Conservation (phyloP, 2,888 invertebrate species). For the Cancer borealis region DNA sequence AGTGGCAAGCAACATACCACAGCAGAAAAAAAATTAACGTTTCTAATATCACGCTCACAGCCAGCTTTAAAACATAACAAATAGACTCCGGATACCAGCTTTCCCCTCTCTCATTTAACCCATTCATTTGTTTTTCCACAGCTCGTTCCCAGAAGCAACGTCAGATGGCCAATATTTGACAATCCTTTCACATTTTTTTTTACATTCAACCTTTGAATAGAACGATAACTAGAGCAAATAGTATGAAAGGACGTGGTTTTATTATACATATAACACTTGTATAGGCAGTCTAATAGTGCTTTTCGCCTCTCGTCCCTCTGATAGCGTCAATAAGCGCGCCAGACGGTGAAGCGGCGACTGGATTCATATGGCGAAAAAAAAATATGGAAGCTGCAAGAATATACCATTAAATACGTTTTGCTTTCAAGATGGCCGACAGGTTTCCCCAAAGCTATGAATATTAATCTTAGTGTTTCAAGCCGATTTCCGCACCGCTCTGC, state of each 20-base stretch:
- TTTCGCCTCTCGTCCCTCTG: background rate
- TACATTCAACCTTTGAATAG: background rate
- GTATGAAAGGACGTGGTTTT: background rate
- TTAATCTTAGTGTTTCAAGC: constrained; percentile 37
- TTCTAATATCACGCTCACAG: background rate
- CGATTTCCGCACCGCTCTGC: background rate
- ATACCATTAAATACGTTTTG: background rate
- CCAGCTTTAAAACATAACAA: background rate
- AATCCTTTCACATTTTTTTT: background rate
- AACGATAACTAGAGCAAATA: background rate
- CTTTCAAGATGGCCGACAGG: constrained; percentile 4
- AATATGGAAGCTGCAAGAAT: background rate
- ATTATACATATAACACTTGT: background rate
- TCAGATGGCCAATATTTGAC: background rate
- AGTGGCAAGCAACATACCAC: background rate
- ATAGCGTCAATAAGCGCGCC: background rate
- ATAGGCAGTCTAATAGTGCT: background rate
- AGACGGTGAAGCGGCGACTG: background rate
- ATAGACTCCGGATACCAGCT: background rate
- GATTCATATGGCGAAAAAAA: background rate
- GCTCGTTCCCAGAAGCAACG: background rate
- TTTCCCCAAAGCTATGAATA: constrained; percentile 5
- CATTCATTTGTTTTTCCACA: background rate
- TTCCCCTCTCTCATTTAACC: background rate
- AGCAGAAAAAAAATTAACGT: background rate